These are phyloP conservation scores for Stichopus chloronotus DNA, from an alignment of 35 echinoderm and acorn worm species.

Conservation along the genomic window DNA sequence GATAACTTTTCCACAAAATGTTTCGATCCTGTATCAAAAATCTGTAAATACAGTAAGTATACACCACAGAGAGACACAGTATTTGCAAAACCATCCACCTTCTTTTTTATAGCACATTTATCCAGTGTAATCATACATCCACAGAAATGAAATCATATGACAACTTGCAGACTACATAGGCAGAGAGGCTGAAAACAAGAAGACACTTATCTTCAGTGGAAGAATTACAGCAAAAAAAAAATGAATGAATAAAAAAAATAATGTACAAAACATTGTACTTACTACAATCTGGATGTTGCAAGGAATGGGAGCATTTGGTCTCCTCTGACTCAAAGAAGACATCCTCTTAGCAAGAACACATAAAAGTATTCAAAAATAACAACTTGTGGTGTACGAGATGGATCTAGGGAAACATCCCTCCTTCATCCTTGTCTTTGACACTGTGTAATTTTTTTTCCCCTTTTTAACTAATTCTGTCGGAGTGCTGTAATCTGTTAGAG, in stretches of 20 bases:
- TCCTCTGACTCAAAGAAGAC: constrained; percentile 73
- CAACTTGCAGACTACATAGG: too few species aligned
- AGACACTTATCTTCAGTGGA: neutral
- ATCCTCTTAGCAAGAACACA: constrained; percentile 19
- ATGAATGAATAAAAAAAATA: neutral
- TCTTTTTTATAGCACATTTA: too few species aligned
- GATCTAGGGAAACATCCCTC: neutral
- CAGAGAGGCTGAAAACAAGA: too few species aligned
- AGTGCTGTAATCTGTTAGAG: neutral
- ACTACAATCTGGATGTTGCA: constrained; percentile 93
- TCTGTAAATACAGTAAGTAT: too few species aligned
- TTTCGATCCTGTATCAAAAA: too few species aligned
- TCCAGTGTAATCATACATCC: too few species aligned
- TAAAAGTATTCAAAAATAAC: neutral
- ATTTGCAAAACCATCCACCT: too few species aligned
- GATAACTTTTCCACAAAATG: too few species aligned
- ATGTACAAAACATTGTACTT: constrained; percentile 28
- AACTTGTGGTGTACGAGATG: neutral
- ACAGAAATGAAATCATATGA: too few species aligned
- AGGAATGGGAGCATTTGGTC: constrained; percentile 72
- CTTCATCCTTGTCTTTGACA: neutral
- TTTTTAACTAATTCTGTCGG: neutral
- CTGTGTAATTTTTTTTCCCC: neutral
- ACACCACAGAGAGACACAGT: too few species aligned
- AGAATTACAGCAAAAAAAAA: neutral